Evolutionary conservation across 2,888 invertebrate species (phyloP).

Genomic region (Nemapogon koenigi): DNA sequence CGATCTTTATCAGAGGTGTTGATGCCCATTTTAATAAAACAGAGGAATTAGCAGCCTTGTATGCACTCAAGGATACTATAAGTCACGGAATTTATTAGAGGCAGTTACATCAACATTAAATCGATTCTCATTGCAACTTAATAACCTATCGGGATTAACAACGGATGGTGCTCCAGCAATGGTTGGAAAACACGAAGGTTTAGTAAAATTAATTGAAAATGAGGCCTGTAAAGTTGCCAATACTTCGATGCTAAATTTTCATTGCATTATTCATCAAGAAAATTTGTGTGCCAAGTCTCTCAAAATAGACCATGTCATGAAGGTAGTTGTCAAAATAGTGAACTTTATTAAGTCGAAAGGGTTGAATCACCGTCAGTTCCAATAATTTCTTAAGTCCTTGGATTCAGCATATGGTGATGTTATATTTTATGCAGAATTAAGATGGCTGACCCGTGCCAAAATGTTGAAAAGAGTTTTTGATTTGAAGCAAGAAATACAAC

Average conservation of each 20-base stretch:
- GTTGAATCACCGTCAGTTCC: slow-evolving; percentile 21
- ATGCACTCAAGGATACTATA: too few relatives aligned
- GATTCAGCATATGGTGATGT: slow-evolving; percentile 14
- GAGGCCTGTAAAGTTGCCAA: too few relatives aligned
- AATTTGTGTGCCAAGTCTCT: slow-evolving; percentile 18
- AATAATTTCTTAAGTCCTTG: too few relatives aligned
- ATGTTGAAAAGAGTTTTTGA: slow-evolving; percentile 12
- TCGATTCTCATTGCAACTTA: too few relatives aligned
- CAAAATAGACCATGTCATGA: slow-evolving; percentile 14
- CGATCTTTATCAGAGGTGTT: neutral
- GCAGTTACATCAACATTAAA: too few relatives aligned
- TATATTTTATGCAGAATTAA: slow-evolving; percentile 12
- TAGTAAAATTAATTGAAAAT: too few relatives aligned
- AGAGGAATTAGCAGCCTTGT: too few relatives aligned
- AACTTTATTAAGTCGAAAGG: slow-evolving; percentile 19
- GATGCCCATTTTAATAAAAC: neutral
- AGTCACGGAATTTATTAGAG: too few relatives aligned
- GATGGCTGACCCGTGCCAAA: slow-evolving; percentile 13
- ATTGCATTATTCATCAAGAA: slow-evolving; percentile 21
- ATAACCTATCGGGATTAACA: too few relatives aligned
- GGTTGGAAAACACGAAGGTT: too few relatives aligned
- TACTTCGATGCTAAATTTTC: slow-evolving; percentile 17
- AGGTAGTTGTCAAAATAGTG: slow-evolving; percentile 15
- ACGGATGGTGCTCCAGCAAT: too few relatives aligned
- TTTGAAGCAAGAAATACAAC: slow-evolving; percentile 10